Evolutionary conservation across 2,888 invertebrate species (phyloP).

Genomic region (Melanotus villosus): DNA sequence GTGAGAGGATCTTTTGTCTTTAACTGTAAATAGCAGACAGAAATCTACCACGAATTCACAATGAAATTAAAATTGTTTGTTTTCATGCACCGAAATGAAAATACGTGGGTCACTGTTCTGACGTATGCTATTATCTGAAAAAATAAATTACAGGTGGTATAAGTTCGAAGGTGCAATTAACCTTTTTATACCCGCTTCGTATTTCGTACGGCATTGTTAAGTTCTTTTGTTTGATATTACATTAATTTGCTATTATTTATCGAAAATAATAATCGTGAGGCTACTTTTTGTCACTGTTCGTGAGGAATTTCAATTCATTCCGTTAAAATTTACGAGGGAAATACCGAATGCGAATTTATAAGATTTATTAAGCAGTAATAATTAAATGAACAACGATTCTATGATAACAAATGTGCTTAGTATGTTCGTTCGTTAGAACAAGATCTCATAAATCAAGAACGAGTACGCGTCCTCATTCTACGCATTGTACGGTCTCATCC

Average conservation of each 20-base stretch:
- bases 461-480: conserved; percentile 40
- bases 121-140: conserved; percentile 24
- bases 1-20: not conserved
- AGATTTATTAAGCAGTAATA: conserved; percentile 18
- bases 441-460: conserved; percentile 36
- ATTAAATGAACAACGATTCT: conserved; percentile 19
- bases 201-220: conserved; percentile 29
- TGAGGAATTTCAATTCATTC: conserved; percentile 4
- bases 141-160: conserved; percentile 43
- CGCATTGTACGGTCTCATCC: conserved; percentile 40
- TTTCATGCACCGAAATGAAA: conserved; percentile 34
- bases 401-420: not conserved
- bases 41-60: not conserved
- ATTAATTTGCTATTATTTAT: conserved; percentile 41
- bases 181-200: conserved; percentile 28
- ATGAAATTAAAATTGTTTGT: conserved; percentile 29
- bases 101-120: conserved; percentile 26
- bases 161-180: conserved; percentile 34
- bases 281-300: not conserved
- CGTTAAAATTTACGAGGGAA: not conserved
- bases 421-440: conserved; percentile 11
- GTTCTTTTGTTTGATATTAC: conserved; percentile 27
- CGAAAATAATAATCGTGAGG: conserved; percentile 11
- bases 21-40: conserved; percentile 2
- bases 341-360: not conserved